Conservation (phyloP, 2,113 vertebrate species). For the Microtus montanus region DNA sequence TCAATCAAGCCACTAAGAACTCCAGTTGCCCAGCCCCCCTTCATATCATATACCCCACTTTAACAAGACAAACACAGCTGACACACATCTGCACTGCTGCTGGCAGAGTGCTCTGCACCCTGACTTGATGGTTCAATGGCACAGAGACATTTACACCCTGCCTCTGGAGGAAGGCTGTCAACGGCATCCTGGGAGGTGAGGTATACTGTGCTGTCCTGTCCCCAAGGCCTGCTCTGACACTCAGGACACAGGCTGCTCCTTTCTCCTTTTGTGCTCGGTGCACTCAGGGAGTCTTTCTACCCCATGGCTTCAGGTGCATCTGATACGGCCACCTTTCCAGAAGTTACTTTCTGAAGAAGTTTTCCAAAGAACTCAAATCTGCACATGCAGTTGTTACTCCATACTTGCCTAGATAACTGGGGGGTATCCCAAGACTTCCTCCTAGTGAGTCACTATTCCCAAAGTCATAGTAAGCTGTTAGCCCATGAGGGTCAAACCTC, state of each 20-base stretch:
- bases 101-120: not conserved
- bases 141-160: not conserved
- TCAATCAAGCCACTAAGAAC: not conserved
- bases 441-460: not conserved
- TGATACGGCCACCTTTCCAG: not conserved
- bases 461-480: not conserved
- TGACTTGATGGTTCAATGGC: not conserved
- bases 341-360: not conserved
- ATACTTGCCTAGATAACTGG: fast-evolving
- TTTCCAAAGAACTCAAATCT: not conserved
- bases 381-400: not conserved
- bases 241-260: not conserved
- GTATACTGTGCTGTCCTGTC: not conserved
- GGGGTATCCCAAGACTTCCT: not conserved
- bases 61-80: not conserved
- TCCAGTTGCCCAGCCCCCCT: not conserved
- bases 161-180: not conserved
- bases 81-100: not conserved
- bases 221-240: not conserved
- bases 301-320: fast-evolving
- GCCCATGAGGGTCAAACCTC: not conserved
- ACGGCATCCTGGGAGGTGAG: not conserved
- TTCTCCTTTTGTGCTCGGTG: not conserved
- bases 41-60: not conserved
- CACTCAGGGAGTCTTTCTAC: not conserved